These are phyloP conservation scores for Protodeltote pygarga DNA, from an alignment of 2,888 invertebrate species.

Conservation along the genomic window DNA sequence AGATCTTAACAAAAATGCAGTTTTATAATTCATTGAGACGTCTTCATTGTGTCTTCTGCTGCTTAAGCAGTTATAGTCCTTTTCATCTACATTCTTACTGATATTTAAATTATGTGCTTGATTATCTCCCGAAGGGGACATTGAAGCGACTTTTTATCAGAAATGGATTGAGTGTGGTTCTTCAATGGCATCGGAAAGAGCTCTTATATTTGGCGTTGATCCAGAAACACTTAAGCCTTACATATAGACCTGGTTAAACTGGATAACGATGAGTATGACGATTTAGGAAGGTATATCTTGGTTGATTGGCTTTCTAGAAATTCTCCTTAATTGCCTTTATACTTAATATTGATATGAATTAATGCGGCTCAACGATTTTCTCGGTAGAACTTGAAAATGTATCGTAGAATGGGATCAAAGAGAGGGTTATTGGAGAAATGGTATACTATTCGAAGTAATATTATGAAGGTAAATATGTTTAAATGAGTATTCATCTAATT, in stretches of 20 bases:
- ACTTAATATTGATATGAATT: slow-evolving; percentile 48
- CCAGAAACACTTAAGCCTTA: slow-evolving; percentile 32
- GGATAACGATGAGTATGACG: too few relatives aligned
- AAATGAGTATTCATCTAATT: too few relatives aligned
- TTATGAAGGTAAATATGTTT: too few relatives aligned
- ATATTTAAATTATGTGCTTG: slow-evolving; percentile 3
- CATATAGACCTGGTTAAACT: slow-evolving; percentile 34
- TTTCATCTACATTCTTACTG: neutral
- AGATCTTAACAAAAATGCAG: too few relatives aligned
- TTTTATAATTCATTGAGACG: too few relatives aligned
- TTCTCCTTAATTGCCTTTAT: slow-evolving; percentile 45
- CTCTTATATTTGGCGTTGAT: slow-evolving; percentile 33
- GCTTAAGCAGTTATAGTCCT: too few relatives aligned
- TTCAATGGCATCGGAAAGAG: slow-evolving; percentile 24
- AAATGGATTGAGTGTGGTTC: slow-evolving; percentile 29
- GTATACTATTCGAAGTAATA: neutral
- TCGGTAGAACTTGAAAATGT: slow-evolving; percentile 40
- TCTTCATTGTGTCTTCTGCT: too few relatives aligned
- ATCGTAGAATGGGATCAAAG: slow-evolving; percentile 14
- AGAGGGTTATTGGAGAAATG: slow-evolving; percentile 4
- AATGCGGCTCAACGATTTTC: slow-evolving; percentile 44
- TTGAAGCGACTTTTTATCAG: slow-evolving; percentile 25
- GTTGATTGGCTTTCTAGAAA: slow-evolving; percentile 26
- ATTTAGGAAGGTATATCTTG: slow-evolving; percentile 33
- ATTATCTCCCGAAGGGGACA: slow-evolving; percentile 3